phyloP scores from a whole-genome alignment of 2,797 vertebrate genomes.

The Moxostoma hubbsi region DNA sequence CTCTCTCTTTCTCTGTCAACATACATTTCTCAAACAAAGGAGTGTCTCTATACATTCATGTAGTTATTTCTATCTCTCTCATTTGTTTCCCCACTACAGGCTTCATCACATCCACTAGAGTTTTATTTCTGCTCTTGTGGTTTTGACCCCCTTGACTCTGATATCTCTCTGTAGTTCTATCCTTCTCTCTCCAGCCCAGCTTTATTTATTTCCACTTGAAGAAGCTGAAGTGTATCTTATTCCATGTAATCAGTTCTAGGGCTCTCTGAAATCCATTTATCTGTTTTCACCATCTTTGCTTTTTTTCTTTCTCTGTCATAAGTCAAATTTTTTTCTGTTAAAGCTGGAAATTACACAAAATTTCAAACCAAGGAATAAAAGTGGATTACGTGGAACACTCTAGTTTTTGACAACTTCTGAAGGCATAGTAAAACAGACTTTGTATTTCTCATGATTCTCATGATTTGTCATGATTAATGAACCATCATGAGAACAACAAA shows the following conservation, averaged over 20 bases:
- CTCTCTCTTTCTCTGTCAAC: constrained; percentile 54
- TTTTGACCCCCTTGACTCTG: constrained; percentile 37
- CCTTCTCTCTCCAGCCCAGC: constrained; percentile 15
- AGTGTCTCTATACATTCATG: constrained; percentile 39
- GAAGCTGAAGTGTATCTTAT: constrained; percentile 31
- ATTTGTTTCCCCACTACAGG: constrained; percentile 27
- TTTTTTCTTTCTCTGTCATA: constrained; percentile 16
- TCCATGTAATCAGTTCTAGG: constrained; percentile 20
- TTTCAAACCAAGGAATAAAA: constrained; percentile 9
- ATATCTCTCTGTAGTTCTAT: constrained; percentile 35
- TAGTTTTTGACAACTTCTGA: constrained; percentile 20
- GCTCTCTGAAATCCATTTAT: constrained; percentile 13
- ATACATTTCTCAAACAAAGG: constrained; percentile 65
- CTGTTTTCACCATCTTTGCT: background rate
- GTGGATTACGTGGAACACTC: background rate
- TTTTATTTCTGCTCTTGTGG: constrained; percentile 47
- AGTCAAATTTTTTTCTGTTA: constrained; percentile 9
- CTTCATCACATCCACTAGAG: constrained; percentile 34
- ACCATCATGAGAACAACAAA: constrained; percentile 7
- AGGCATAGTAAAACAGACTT: background rate
- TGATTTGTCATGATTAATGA: constrained; percentile 35
- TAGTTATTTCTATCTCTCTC: constrained; percentile 2
- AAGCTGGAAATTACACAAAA: background rate
- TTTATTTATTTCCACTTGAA: constrained; percentile 28
- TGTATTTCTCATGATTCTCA: background rate